Percentiles rank a stretch among this genome's conserved stretches.
phyloP scores from a whole-genome alignment of 1,140 invertebrate genomes.

The Planococcus citri region DNA sequence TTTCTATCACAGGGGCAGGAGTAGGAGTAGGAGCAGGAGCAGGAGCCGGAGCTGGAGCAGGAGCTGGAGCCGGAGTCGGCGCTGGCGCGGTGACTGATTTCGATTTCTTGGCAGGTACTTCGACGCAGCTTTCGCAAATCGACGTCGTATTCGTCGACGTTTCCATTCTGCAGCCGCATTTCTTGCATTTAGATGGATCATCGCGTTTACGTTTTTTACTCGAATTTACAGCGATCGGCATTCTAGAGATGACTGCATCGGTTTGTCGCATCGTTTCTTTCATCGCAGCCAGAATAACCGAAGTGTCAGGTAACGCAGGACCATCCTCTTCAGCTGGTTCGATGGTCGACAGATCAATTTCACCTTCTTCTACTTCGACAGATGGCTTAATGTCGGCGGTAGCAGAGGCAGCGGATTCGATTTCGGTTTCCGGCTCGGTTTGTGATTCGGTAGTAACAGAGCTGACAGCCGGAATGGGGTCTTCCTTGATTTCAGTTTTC shows the following conservation, averaged over 20 bases:
- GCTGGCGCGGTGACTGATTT: not conserved
- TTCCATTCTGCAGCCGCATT: not conserved
- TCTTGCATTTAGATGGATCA: not conserved
- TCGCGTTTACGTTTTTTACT: constrained; percentile 12
- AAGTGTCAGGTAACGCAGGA: not conserved
- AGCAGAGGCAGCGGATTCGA: no score
- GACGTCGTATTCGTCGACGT: not conserved
- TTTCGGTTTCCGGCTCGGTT: no score
- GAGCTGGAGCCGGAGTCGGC: not conserved
- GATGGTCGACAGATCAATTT: not conserved
- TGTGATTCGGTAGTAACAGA: not conserved
- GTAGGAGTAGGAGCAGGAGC: not conserved
- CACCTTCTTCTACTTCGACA: not conserved
- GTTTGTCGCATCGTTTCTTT: constrained; percentile 7
- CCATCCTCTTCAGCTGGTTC: not conserved
- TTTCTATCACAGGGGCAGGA: not conserved
- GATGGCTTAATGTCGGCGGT: no score
- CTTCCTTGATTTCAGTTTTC: no score
- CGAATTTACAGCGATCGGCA: not conserved
- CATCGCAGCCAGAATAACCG: constrained; percentile 2
- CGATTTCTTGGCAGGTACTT: not conserved
- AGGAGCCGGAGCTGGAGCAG: not conserved
- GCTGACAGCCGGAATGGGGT: no score
- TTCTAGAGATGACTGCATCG: not conserved
- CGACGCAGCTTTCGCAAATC: not conserved